Evolutionary conservation across 2,113 vertebrate genomes (phyloP).

Genomic region (Scopus umbretta): DNA sequence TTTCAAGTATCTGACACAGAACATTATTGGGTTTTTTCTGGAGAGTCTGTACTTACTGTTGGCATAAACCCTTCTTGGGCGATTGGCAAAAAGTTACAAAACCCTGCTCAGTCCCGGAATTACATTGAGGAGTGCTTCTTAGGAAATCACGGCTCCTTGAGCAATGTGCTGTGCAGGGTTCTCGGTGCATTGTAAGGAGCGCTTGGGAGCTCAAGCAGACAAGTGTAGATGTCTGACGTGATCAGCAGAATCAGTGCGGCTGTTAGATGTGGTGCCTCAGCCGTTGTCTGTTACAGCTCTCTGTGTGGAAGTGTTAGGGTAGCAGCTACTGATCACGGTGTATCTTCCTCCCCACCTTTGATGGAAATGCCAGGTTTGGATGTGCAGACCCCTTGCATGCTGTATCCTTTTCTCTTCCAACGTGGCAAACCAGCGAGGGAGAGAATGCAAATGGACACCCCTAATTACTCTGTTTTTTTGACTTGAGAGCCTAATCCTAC

Average conservation of each 20-base stretch:
- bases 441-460: background rate
- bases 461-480: background rate
- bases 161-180: accelerated
- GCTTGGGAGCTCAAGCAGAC: background rate
- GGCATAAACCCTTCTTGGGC: background rate
- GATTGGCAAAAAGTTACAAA: background rate
- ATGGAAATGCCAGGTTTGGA: background rate
- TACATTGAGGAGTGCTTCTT: background rate
- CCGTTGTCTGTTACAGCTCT: background rate
- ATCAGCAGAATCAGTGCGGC: background rate
- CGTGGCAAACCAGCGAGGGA: background rate
- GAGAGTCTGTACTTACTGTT: background rate
- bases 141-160: background rate
- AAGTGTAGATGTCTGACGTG: background rate
- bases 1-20: background rate
- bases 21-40: background rate
- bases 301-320: background rate
- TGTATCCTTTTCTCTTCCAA: background rate
- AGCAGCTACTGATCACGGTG: background rate
- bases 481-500: background rate
- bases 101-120: background rate
- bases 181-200: background rate
- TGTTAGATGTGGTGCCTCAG: background rate
- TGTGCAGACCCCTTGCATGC: background rate
- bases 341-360: background rate